Base-by-base conservation (phyloP, 2,797 vertebrate genomes). In the Lycodopsis pacificus region DNA sequence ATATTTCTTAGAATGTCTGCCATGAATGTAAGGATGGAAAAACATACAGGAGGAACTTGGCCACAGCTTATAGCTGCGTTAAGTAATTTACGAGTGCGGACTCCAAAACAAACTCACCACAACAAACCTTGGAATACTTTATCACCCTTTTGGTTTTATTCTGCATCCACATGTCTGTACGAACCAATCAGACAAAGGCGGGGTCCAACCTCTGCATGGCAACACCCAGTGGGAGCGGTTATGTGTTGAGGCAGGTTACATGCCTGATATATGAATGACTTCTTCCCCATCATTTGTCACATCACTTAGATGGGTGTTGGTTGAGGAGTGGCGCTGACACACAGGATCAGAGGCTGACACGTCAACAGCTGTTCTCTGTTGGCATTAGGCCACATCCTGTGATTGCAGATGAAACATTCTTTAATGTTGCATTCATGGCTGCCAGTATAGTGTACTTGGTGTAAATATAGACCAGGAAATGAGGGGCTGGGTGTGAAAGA, bases 371-470 rank as follows among this genome's bases (percentile, higher is more conserved):
- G 81, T 63, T 84, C 74, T 14, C 73, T 42, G 51, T 32, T 80
- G 85, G 84, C 77, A 73, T 73, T 34, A 32, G 51, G 70, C 84
- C 66, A 70, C 68, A 67, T 85, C 74, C 59, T 73, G 69, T 76
- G 77, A 86, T 83, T 74, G 71, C 66, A 67, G 20, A 70, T 30
- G 13, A 44, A 77, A 76, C 63, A 81, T 81, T 83, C 56, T 78
- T 86, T 82, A 81, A 82, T 75, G 77, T 65, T n/a, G 27, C 71
- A 49, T 86, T 90, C 69, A 83, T 72, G 79, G 76, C 81, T 63
- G 65, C 46, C 14, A n/a, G 78, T 54, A 86, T 67, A 59, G 66
- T 61, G 65, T 76, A 40, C 13, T 53, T 48, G 51, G 46, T 79
- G n/a, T 74, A 86, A 88, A 89, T 87, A 86, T 85, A 85, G 75